These are phyloP conservation scores for Sorex maritimensis DNA, from an alignment of 2,797 vertebrate species.

Conservation along the genomic window DNA sequence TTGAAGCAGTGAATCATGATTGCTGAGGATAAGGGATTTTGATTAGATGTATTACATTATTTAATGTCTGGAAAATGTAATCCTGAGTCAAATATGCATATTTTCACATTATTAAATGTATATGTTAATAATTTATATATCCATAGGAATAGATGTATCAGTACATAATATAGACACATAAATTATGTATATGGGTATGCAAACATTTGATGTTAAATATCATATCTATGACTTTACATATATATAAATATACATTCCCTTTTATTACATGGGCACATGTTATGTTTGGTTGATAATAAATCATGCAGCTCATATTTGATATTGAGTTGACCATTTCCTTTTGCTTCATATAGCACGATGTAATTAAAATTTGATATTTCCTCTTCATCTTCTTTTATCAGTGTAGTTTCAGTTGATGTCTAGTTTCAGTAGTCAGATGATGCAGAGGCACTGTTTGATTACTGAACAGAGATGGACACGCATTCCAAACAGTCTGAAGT, in stretches of 20 bases:
- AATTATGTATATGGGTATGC: neutral
- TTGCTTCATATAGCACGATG: neutral
- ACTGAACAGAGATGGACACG: neutral
- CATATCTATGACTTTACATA: too few species aligned
- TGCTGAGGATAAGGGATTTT: neutral
- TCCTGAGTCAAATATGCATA: neutral
- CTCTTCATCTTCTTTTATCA: neutral
- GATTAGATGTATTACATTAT: neutral
- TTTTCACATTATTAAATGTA: neutral
- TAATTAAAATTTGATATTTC: neutral
- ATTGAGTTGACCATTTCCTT: neutral
- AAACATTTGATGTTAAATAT: neutral
- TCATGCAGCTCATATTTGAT: neutral
- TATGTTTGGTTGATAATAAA: neutral
- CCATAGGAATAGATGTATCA: neutral
- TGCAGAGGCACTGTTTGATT: neutral
- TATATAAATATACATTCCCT: neutral
- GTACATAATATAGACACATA: neutral
- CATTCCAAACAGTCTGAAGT: neutral
- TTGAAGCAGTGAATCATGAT: neutral
- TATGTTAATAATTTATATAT: neutral
- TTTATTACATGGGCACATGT: neutral
- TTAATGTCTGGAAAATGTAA: neutral
- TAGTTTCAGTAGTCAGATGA: constrained; percentile 9
- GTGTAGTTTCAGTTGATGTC: neutral